Base-by-base conservation (phyloP, 2,888 invertebrate species). In the Conus canariensis region DNA sequence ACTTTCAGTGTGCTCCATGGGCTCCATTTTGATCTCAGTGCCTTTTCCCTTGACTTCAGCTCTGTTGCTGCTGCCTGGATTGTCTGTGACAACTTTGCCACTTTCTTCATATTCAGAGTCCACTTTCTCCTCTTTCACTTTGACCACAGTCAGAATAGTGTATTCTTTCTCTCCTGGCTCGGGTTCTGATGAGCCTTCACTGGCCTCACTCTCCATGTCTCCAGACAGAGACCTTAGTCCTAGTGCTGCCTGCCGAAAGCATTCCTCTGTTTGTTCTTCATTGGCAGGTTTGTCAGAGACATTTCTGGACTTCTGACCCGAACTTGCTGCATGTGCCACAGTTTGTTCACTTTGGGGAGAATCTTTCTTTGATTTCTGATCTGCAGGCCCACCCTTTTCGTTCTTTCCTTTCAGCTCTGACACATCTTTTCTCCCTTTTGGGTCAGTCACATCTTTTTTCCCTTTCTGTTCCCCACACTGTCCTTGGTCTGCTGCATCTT, bases 221-320 rank as follows among this genome's bases (percentile, higher is more conserved):
- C 98, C 98, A 0, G 98, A 98, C 22, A 98, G 97, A 93, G 98
- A 98, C 96, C 98, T 98, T 64, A 98, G 96, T 0, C 98, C 98
- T 1, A 98, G 98, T 96, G 98, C 98, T 4, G 98, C 98, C 96
- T 98, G 98, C 88, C 98, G 97, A 92, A 98, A 98, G 89, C 98
- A 97, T 70, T 89, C 89, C n/a, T 89, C 89, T 10, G 89, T 60
- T 0, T 97, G 98, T 87, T 93, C 92, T 85, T 96, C 95, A 96
- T 98, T 98, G 95, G 98, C 98, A 25, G 93, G 30, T 94, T 70
- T 91, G 58, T 60, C 87, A 5, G 88, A 14, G 6, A 8, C 58
- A 5, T n/a, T 64, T 86, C 25, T 85, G 59, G 60, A 9, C 45
- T 82, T 80, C 30, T 82, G 60, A 30, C 74, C 45, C 1, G 64